Evolutionary conservation across 2,888 invertebrate species (phyloP), one percentile per base, ranked within the genome.

Genomic region (Nineta flava): DNA sequence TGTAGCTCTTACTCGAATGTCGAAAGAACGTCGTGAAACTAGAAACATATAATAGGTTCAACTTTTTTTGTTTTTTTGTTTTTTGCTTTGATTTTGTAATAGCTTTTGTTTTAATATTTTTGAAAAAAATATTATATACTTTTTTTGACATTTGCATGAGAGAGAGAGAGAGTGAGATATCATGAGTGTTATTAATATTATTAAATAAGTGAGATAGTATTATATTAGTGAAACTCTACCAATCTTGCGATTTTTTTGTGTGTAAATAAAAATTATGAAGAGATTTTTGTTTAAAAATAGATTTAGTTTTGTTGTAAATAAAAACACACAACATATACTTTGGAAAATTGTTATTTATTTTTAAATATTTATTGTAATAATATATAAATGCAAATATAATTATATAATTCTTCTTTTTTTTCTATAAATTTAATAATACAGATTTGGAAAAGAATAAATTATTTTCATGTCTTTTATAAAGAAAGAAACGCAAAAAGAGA

Each of bases 1-100:
- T 17, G 91, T 92, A 9, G 92, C 92, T 60, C 92, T 76, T 46
- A 92, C 90, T 58, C 91, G 77, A 66, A 88, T 76, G 64, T 91
- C 91, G 67, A 90, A 73, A 46, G 87, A 83, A 57, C 90, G 76
- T 57, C 90, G 79, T 51, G 83, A 79, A 55, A 82, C 82, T 78
- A 69, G 65, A 62, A 52, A 54, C 60, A 57, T 60, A 55, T 50
- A 53, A 59, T 51, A 51, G n/a, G 21, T 43, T 19, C 43, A 43
- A 19, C 21, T 43, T 43, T 43, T 19, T 19, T 43, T 6, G 43
- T 12, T 16, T 13, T 43, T 43, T 43, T n/a, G 21, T 17, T 43
- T 43, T 43, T 43, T 26, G 26, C 40, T 40, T 12, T 40, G 17
- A 16, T 43, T 16, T 19, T 19, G 21, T n/a, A n/a, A 26, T 26